Conservation (phyloP, 2,888 invertebrate species). For the Lasioglossum villosulum region DNA sequence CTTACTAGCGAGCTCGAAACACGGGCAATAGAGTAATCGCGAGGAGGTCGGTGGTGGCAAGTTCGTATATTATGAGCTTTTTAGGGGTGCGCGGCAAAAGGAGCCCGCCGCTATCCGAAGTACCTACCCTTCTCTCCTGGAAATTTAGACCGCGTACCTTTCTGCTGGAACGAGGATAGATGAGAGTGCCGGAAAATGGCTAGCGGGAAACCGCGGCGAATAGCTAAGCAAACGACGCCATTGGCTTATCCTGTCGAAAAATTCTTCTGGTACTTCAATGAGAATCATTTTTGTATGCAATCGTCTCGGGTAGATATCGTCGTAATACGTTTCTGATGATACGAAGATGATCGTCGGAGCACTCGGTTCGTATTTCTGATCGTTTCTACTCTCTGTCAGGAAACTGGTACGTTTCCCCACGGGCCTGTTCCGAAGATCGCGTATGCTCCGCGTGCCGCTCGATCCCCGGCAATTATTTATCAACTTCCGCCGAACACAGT, state of each 20-base stretch:
- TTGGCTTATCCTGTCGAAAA: background rate
- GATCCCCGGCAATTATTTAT: constrained; percentile 68
- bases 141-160: constrained; percentile 44
- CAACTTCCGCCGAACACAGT: constrained; percentile 29
- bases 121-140: constrained; percentile 21
- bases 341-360: background rate
- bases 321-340: background rate
- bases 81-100: constrained; percentile 36
- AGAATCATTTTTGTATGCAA: no score
- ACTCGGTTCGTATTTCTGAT: constrained; percentile 8
- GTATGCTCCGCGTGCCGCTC: constrained; percentile 52
- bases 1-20: constrained; percentile 47
- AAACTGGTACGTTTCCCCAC: constrained; percentile 20
- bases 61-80: constrained; percentile 57
- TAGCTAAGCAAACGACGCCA: constrained; percentile 14
- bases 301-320: no score
- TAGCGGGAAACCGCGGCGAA: background rate
- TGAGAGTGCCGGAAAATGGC: background rate
- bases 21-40: constrained; percentile 55
- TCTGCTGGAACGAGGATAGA: constrained; percentile 13
- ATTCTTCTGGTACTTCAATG: background rate
- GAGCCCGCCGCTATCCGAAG: constrained; percentile 21
- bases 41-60: constrained; percentile 29
- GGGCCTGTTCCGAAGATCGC: constrained; percentile 47
- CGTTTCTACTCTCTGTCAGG: constrained; percentile 23